Evolutionary conservation across 2,797 vertebrate species (phyloP), one percentile per base, ranked within the genome.

Genomic region (Nyctalus aviator): DNA sequence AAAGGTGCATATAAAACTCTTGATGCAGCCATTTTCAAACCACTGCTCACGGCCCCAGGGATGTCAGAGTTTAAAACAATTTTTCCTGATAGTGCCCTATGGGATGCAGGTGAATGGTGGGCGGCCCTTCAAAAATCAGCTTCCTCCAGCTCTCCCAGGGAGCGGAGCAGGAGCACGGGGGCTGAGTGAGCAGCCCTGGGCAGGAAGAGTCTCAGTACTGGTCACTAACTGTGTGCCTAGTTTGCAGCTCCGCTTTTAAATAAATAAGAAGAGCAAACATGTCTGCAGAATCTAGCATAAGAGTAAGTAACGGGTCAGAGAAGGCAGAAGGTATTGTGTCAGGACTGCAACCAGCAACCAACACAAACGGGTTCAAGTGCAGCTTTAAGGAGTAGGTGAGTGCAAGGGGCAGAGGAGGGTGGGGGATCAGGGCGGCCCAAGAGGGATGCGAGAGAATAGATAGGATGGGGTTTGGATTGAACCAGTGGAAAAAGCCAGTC

Each of bases 131-230:
- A 44, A 44, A 44, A 44, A 44, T 44, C 44, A 44, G 44, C 44
- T 44, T 44, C 44, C 44, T 44, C 44, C 44, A 44, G 44, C 44
- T 44, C 44, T 44, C 44, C 44, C 44, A 41, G 44, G 41, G 8
- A 32, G 48, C 62, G 20, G 21, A 13, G 2, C 53, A 15, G 0
- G 1, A 2, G 21, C 69, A 21, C 1, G 18, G 0, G 0, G 44
- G 59, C 35, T 41, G 77, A 10, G 55, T 5, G 7, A 8, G 18
- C 1, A 18, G 23, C 0, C 1, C 18, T 6, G 23, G 23, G 20
- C 6, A 1, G n/a, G 46, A 46, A 8, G 46, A 0, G 3, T 14
- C 57, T 64, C 69, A 1, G 50, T 25, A 23, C 32, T 2, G 27
- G 4, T 55, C 44, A 1, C 12, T 23, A 13, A 32, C 23, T 10